Evolutionary conservation across 2,888 invertebrate genomes (phyloP), one percentile per base, ranked within the genome.

Genomic region (Drosophila quinaria): DNA sequence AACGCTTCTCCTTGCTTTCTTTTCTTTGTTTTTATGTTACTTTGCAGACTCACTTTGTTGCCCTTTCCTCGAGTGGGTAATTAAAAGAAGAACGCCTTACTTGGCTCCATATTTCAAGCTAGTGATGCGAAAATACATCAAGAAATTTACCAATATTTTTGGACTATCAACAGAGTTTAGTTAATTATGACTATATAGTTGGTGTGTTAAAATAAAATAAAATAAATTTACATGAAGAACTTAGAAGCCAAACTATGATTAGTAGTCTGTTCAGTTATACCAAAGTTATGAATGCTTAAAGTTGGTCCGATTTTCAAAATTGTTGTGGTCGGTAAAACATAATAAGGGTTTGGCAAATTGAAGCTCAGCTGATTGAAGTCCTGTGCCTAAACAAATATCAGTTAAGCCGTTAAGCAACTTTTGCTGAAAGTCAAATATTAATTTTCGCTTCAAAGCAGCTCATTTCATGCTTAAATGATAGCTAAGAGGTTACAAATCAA

Each of bases 401-500:
- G 54, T 22, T 51, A 74, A 79, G 62, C 60, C 56, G 35, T 55
- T 74, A 37, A 63, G 46, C n/a, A 22, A 22, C 42, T 58, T 60
- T 52, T 39, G 54, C 22, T 49, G 59, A 47, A 46, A 46, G 47
- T 37, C 56, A 87, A 81, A 79, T 87, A 87, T 81, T 85, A 78
- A 82, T 70, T 79, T 75, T 50, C 56, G 70, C 68, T 68, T 71
- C 19, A 72, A 58, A 86, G 69, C 74, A 80, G 79, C 87, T 88
- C 79, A 88, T 85, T 88, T 88, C 75, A 88, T 87, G 85, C 85
- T 85, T 60, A 79, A 88, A 83, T 79, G 78, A 62, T 63, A 74
- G 47, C 47, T 25, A 52, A 52, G 50, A 58, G 46, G 17, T 47
- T 46, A 55, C 73, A 46, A 71, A 63, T 68, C 67, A 67, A 80